Base-by-base conservation (phyloP, 2,797 vertebrate species). In the Vespertilio murinus region DNA sequence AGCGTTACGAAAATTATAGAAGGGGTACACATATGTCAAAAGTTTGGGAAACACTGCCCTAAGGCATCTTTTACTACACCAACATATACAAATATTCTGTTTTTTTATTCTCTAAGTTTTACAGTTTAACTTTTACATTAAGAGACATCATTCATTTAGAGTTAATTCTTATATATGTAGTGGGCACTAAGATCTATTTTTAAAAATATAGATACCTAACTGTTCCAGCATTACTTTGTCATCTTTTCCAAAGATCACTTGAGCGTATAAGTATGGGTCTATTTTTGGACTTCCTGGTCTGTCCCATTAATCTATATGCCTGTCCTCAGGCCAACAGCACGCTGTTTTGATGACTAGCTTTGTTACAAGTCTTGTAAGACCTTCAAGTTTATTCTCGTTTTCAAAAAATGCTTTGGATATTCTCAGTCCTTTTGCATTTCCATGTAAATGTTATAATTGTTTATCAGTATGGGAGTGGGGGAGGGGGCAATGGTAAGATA, bases 111-210 rank as follows among this genome's bases (percentile, higher is more conserved):
- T 54, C 0, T 80, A 84, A 33, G 18, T 71, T 86, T 73, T 75
- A 71, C 28, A 81, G 69, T 65, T 91, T 93, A 86, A 81, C 64
- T 67, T 92, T 73, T 22, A 78, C 54, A 71, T 82, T 86, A 86
- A 67, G n/a, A 85, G 47, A 54, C 22, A 49, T 75, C 69, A 61
- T 49, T 20, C 75, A 90, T 49, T 82, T 77, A 64, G 54, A 69
- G 47, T 94, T 84, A 42, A 56, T 56, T 86, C 61, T 93, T 89
- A 73, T 38, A n/a, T 65, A 56, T 35, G 23, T 75, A 64, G 65
- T 70, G 28, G 91, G 35, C 30, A 22, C 28, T 74, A 30, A 67
- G n/a, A 4, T 93, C 25, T 14, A 11, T 69, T 94, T 96, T 65
- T 23, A 6, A 45, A 82, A 54, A 77, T 49, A 40, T 23, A 22